Conservation (phyloP, 2,113 vertebrate species). For the Chrysochloris asiatica region DNA sequence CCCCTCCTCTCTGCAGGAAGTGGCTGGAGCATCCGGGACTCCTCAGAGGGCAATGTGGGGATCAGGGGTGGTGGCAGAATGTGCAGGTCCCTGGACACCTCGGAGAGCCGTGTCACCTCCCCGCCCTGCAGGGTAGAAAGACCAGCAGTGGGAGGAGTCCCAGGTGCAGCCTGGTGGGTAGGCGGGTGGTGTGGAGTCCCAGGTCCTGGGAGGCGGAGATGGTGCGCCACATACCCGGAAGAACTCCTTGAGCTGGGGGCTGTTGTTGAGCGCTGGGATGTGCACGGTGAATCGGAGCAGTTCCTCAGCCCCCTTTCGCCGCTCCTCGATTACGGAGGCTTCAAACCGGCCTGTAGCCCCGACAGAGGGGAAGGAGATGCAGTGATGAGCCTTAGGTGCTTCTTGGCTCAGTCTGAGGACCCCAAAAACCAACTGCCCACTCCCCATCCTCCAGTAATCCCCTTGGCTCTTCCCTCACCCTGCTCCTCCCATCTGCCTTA, state of each 20-base stretch:
- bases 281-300: slow-evolving; percentile 88
- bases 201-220: background rate
- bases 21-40: slow-evolving; percentile 34
- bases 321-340: slow-evolving; percentile 91
- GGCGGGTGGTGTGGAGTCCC: background rate
- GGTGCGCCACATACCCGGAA: slow-evolving; percentile 87
- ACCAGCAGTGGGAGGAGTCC: background rate
- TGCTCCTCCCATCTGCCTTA: no score
- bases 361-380: background rate
- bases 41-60: slow-evolving; percentile 82
- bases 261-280: slow-evolving; percentile 93
- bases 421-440: no score
- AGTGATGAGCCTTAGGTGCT: background rate
- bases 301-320: slow-evolving; percentile 89
- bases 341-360: slow-evolving; percentile 89
- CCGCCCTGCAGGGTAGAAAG: slow-evolving; percentile 83
- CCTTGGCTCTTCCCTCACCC: no score
- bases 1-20: slow-evolving; percentile 67
- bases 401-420: background rate
- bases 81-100: slow-evolving; percentile 71
- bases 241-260: slow-evolving; percentile 94
- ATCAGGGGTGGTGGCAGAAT: slow-evolving; percentile 90
- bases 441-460: no score
- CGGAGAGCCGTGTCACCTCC: slow-evolving; percentile 85
- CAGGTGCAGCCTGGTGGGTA: background rate